Evolutionary conservation across 1,140 invertebrate genomes (phyloP).

Genomic region (Myzus persicae): DNA sequence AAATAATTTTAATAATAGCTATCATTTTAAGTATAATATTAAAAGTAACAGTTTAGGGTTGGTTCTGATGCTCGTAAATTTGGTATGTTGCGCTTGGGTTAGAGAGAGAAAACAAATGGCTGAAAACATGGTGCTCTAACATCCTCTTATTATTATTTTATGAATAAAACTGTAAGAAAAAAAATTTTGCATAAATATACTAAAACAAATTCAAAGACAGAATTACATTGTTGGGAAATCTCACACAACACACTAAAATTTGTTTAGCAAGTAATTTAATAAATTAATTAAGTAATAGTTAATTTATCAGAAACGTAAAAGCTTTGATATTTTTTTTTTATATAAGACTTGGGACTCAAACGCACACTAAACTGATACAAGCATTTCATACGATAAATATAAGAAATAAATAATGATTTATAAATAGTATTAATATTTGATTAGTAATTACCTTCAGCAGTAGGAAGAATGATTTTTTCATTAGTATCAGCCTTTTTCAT

Average conservation of each 20-base stretch:
- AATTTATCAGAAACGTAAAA: neutral
- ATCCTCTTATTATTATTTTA: neutral
- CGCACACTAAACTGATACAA: neutral
- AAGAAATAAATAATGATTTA: neutral
- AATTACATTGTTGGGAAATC: neutral
- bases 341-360: neutral
- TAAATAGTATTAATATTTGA: neutral
- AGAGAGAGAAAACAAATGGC: no score
- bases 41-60: no score
- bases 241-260: no score
- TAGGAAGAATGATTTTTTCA: constrained; percentile 87
- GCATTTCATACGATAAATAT: neutral
- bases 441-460: constrained; percentile 78
- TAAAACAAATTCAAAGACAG: neutral
- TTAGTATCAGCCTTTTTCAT: constrained; percentile 85
- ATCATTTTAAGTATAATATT: no score
- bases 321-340: neutral
- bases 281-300: neutral
- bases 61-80: no score
- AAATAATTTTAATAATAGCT: no score
- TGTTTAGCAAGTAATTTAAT: no score
- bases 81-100: no score
- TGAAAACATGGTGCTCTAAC: no score
- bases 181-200: neutral
- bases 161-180: neutral